Conservation (phyloP, 1,140 invertebrate species). For the Homarus americanus region DNA sequence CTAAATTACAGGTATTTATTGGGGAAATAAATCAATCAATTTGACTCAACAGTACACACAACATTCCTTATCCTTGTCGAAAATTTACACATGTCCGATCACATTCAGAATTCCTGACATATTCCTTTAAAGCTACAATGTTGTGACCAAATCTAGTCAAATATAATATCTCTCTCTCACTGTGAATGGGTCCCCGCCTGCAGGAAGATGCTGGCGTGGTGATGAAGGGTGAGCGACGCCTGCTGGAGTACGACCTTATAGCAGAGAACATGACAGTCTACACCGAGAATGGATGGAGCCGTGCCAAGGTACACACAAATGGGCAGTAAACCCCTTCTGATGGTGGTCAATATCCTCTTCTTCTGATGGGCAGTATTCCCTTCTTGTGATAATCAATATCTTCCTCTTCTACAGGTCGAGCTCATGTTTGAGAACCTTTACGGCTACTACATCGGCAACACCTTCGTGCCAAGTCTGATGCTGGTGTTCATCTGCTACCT, state of each 20-base stretch:
- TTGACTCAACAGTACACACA: too few species aligned
- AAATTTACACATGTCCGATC: too few species aligned
- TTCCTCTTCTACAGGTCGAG: not conserved
- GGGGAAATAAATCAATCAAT: too few species aligned
- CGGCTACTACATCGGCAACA: conserved; percentile 52
- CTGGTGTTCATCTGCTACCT: conserved; percentile 43
- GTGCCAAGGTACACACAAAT: not conserved
- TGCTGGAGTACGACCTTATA: not conserved
- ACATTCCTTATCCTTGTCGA: too few species aligned
- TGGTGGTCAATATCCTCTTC: not conserved
- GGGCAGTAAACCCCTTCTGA: not conserved
- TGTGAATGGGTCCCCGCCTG: not conserved
- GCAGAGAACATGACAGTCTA: not conserved
- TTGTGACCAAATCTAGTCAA: too few species aligned
- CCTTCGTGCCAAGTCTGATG: conserved; percentile 48
- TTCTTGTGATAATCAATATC: too few species aligned
- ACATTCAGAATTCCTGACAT: too few species aligned
- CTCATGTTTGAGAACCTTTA: conserved; percentile 31
- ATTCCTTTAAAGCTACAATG: too few species aligned
- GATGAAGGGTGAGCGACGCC: not conserved
- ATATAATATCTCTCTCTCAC: not conserved
- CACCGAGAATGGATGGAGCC: not conserved
- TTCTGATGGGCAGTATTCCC: too few species aligned
- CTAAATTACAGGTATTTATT: too few species aligned
- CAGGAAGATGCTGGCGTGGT: not conserved